Evolutionary conservation across 2,113 vertebrate genomes (phyloP).

Genomic region (Festucalex cinctus): DNA sequence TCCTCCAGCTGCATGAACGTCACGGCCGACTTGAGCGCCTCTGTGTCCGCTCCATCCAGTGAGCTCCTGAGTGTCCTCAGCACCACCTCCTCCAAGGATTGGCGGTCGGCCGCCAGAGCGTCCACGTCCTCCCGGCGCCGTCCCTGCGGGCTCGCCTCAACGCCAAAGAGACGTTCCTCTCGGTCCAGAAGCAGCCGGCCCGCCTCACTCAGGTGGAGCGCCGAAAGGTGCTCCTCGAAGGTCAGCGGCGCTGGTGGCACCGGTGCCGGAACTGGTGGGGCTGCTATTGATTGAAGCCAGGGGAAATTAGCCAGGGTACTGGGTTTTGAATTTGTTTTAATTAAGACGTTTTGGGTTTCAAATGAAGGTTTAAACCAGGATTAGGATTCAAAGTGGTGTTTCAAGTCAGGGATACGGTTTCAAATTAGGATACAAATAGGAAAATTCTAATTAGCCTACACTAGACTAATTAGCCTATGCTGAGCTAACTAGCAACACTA

Average conservation of each 20-base stretch:
- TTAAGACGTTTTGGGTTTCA: too few relatives aligned
- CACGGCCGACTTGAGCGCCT: constrained; percentile 74
- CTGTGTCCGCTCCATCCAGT: constrained; percentile 29
- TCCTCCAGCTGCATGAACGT: constrained; percentile 75
- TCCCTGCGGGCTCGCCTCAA: neutral
- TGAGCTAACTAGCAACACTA: too few relatives aligned
- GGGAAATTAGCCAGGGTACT: neutral
- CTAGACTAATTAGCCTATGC: too few relatives aligned
- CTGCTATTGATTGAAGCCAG: neutral
- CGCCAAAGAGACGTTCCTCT: constrained; percentile 21
- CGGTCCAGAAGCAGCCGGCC: constrained; percentile 56
- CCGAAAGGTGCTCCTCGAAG: constrained; percentile 43
- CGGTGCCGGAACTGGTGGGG: neutral
- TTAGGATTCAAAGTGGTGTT: neutral
- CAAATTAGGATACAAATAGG: too few relatives aligned
- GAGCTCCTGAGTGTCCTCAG: constrained; percentile 65
- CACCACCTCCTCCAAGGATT: constrained; percentile 63
- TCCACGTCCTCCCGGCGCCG: constrained; percentile 53
- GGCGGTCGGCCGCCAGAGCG: constrained; percentile 57
- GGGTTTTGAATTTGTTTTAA: neutral
- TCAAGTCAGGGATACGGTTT: neutral
- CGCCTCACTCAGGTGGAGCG: constrained; percentile 29
- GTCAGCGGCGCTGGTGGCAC: constrained; percentile 17
- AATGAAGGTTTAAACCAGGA: neutral
- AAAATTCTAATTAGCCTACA: too few relatives aligned